Percentiles rank a stretch among this genome's conserved stretches.
These are phyloP conservation scores for Tragelaphus imberbis DNA, from an alignment of 2,113 vertebrate species.

Conservation along the genomic window DNA sequence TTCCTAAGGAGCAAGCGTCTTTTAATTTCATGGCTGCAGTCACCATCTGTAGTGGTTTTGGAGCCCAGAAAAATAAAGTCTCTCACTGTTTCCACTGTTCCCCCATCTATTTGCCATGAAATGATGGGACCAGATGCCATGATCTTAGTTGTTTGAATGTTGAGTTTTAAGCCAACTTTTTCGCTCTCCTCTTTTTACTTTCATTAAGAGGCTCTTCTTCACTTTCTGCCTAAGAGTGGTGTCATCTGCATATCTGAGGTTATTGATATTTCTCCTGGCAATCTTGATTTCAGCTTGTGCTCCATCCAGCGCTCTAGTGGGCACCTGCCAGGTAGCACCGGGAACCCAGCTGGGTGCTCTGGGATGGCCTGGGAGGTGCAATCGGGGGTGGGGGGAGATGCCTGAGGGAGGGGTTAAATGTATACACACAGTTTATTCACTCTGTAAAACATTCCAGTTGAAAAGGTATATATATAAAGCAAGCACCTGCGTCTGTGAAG, in stretches of 20 bases:
- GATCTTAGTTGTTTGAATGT: not conserved
- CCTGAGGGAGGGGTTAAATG: not conserved
- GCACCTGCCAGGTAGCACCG: not conserved
- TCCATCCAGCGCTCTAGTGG: rapidly evolving
- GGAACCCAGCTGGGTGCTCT: not conserved
- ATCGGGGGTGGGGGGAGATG: rapidly evolving
- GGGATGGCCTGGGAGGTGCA: not conserved
- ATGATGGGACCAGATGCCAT: not conserved
- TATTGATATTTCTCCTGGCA: not conserved
- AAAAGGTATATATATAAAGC: not conserved
- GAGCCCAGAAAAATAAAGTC: not conserved
- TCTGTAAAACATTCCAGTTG: rapidly evolving
- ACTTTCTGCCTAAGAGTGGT: not conserved
- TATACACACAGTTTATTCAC: rapidly evolving
- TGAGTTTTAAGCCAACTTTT: not conserved
- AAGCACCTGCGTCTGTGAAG: not conserved
- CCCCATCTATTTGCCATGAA: not conserved
- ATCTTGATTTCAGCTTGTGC: not conserved
- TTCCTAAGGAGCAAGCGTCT: not conserved
- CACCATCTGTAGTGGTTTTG: not conserved
- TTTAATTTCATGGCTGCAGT: not conserved
- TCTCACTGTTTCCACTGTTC: not conserved
- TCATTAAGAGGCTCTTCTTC: not conserved
- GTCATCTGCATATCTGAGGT: not conserved
- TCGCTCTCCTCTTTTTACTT: not conserved